A percentile compares a stretch with the other conserved stretches of the same genome.
phyloP scores from a whole-genome alignment of 1,140 invertebrate species.

The Halesus radiatus region DNA sequence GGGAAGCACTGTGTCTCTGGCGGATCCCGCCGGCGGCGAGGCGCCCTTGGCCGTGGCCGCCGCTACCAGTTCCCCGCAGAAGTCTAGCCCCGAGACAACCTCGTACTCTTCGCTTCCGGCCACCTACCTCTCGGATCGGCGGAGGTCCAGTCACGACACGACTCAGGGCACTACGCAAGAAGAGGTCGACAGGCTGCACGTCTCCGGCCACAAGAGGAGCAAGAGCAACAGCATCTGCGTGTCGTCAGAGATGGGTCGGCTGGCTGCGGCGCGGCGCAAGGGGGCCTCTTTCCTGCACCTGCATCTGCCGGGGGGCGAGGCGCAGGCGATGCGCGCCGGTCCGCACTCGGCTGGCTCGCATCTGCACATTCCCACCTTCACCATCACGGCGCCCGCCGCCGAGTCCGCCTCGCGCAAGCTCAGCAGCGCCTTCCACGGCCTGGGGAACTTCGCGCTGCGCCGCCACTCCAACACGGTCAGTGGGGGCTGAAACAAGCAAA shows the following conservation, averaged over 20 bases:
- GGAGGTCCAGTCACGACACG: conserved; percentile 38
- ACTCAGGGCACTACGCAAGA: background rate
- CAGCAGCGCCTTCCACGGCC: conserved; percentile 67
- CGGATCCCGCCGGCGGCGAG: background rate
- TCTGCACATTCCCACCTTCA: conserved; percentile 67
- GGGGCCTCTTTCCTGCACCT: conserved; percentile 66
- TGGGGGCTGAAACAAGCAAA: conserved; percentile 14
- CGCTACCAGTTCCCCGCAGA: background rate
- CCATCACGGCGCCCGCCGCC: conserved; percentile 63
- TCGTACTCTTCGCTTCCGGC: conserved; percentile 3
- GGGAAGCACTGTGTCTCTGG: conserved; percentile 31
- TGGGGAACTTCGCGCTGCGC: conserved; percentile 68
- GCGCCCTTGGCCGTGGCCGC: background rate
- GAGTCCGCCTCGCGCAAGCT: conserved; percentile 63
- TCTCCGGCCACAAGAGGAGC: conserved; percentile 54
- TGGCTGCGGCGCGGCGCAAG: conserved; percentile 59
- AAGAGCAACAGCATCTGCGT: conserved; percentile 68
- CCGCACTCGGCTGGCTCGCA: conserved; percentile 64
- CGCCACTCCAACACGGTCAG: conserved; percentile 71
- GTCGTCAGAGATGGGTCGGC: conserved; percentile 56
- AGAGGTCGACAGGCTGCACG: conserved; percentile 55
- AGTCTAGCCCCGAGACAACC: background rate
- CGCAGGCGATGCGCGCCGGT: conserved; percentile 57
- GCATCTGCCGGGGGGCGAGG: conserved; percentile 58
- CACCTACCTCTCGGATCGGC: background rate